Evolutionary conservation across 2,888 invertebrate genomes (phyloP), one percentile per base, ranked within the genome.

Genomic region (Drosophila barbarae): DNA sequence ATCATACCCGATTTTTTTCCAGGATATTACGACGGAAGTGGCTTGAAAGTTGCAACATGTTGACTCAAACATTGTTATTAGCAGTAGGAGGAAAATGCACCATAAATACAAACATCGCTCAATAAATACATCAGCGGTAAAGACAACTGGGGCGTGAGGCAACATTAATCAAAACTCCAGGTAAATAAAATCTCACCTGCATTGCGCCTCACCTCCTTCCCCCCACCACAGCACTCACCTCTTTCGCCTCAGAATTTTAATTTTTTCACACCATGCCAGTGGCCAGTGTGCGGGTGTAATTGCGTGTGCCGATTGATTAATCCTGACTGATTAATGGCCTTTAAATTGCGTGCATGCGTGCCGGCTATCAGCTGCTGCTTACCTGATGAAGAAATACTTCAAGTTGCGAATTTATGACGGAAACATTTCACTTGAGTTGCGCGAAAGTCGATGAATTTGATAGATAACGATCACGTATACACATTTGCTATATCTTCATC

Each of bases 161-260:
- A 58, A 60, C 76, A 73, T 75, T 73, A 76, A 75, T 75, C 74
- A 75, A 73, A 76, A 71, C 52, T 36, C 52, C 46, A 41, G 47
- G 53, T 51, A 66, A 57, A 63, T 71, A 49, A 66, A 69, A 58
- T 57, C 64, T 68, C 68, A 74, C 60, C 72, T 70, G 53, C 15
- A 38, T 46, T 46, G 38, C 18, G 26, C 15, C 38, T 26, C 26
- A 26, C 30, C 7, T 34, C 36, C 23, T 18, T 35, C 23, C 21
- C n/a, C 34, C 41, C 53, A 36, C 18, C 32, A 28, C 41, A 35
- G 54, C 13, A 0, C n/a, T 49, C 9, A 7, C 15, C 8, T 53
- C n/a, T 39, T 41, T 32, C 18, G 21, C 49, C 32, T 28, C 57
- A 46, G 74, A 71, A 65, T 71, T 73, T 71, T 54, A 65, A 73